Conservation (phyloP, 2,113 vertebrate species). For the Coregonus clupeaformis region DNA sequence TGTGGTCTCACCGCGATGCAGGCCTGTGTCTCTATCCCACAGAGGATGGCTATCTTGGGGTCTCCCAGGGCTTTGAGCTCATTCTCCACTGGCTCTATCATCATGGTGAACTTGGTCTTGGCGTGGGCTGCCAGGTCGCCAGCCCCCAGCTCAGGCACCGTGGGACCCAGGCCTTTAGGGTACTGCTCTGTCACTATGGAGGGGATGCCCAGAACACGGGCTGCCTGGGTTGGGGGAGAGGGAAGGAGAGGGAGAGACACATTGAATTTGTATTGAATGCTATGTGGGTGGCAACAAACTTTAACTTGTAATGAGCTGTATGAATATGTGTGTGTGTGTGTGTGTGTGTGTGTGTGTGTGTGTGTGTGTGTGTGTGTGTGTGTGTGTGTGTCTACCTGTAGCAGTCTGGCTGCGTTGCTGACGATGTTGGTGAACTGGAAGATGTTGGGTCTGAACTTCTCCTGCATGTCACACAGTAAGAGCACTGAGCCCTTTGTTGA, state of each 20-base stretch:
- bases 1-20: conserved; percentile 80
- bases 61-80: conserved; percentile 71
- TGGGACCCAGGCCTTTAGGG: conserved; percentile 84
- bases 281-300: not conserved
- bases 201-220: conserved; percentile 74
- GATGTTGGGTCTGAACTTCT: conserved; percentile 82
- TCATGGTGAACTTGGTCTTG: conserved; percentile 88
- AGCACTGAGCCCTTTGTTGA: conserved; percentile 75
- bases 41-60: conserved; percentile 79
- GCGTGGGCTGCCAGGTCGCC: conserved; percentile 67
- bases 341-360: not conserved
- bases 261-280: not conserved
- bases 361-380: not conserved
- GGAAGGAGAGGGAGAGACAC: not conserved
- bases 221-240: conserved; percentile 63
- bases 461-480: conserved; percentile 89
- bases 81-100: conserved; percentile 72
- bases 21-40: conserved; percentile 86
- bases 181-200: conserved; percentile 85
- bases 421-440: conserved; percentile 84
- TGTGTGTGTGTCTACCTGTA: conserved; percentile 72
- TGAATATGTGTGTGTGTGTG: not conserved
- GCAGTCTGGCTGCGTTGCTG: conserved; percentile 79
- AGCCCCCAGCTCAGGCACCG: conserved; percentile 83
- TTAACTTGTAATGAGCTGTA: not conserved